Evolutionary conservation across 2,888 invertebrate genomes (phyloP).

Genomic region (Drosophila paranaensis): DNA sequence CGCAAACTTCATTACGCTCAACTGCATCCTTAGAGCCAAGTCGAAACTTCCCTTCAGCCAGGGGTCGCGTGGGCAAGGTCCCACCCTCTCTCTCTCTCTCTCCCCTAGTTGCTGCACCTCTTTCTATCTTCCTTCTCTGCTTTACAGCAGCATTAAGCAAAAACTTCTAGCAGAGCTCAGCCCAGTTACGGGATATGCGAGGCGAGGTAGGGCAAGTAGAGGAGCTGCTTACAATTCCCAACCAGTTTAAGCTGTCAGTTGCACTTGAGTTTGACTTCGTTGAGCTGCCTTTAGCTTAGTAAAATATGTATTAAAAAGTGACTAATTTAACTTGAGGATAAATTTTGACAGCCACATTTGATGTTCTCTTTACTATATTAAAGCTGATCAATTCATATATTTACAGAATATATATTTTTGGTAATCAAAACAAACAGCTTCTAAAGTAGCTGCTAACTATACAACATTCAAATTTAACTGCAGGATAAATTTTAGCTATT

Average conservation of each 20-base stretch:
- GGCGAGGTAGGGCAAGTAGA: too few species aligned
- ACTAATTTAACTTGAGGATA: not conserved
- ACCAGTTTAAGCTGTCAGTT: not conserved
- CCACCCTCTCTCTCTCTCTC: not conserved
- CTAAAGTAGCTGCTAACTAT: not conserved
- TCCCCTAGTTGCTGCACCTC: not conserved
- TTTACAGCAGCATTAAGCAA: not conserved
- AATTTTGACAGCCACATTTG: not conserved
- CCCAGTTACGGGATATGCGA: not conserved
- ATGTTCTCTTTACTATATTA: too few species aligned
- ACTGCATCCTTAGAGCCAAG: slow-evolving; percentile 27
- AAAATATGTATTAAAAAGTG: too few species aligned
- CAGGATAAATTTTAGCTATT: not conserved
- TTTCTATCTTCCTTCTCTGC: not conserved
- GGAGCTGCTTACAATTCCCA: not conserved
- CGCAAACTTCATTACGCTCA: slow-evolving; percentile 38
- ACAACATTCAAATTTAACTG: not conserved
- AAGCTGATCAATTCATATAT: too few species aligned
- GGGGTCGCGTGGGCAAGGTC: too few species aligned
- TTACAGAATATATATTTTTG: too few species aligned
- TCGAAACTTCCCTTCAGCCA: not conserved
- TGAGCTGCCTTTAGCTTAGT: too few species aligned
- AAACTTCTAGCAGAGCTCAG: not conserved
- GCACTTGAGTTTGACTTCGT: too few species aligned
- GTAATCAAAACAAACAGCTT: too few species aligned